Evolutionary conservation across 2,797 vertebrate genomes (phyloP), one percentile per base, ranked within the genome.

Genomic region (Lacerta agilis): DNA sequence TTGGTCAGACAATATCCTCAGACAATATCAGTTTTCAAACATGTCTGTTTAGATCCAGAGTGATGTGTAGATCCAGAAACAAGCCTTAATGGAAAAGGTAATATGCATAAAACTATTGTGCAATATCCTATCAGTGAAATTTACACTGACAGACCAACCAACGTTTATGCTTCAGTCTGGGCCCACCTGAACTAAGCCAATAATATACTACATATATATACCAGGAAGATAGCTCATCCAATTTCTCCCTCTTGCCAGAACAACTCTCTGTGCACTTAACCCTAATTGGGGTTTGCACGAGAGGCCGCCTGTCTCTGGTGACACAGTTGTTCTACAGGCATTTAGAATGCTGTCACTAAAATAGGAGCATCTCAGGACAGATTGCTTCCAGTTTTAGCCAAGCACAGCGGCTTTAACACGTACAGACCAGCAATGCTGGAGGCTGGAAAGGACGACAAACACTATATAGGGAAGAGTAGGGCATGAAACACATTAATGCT

Each of bases 321-420:
- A 67, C 76, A 84, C 85, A 87, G 76, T n/a, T 90, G 66, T 66
- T 83, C 89, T 55, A n/a, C 3, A 69, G 58, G 58, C 86, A 90
- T 84, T 36, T 84, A 75, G 36, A 77, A 85, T 61, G 45, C 43
- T 27, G 61, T 80, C 82, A 27, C 82, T 61, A 66, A 25, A 66
- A 38, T 1, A 75, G 36, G 58, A 61, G 86, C 86, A 81, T 58
- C 43, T 89, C 79, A 82, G 84, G 88, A 82, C 83, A 89, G 79
- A 81, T 1, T 38, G 38, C 17, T 90, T 83, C 85, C 41, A 18
- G 20, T 61, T 81, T 87, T 61, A 88, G 75, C 66, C 75, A 83
- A 72, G 67, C 29, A 38, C 77, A 88, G 69, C 87, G 80, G 69
- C 41, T 85, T 73, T 20, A 64, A 67, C 43, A 45, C 58, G 8